phyloP scores from a whole-genome alignment of 92 coral and sea anemone species.

The Palythoa caribaeorum region DNA sequence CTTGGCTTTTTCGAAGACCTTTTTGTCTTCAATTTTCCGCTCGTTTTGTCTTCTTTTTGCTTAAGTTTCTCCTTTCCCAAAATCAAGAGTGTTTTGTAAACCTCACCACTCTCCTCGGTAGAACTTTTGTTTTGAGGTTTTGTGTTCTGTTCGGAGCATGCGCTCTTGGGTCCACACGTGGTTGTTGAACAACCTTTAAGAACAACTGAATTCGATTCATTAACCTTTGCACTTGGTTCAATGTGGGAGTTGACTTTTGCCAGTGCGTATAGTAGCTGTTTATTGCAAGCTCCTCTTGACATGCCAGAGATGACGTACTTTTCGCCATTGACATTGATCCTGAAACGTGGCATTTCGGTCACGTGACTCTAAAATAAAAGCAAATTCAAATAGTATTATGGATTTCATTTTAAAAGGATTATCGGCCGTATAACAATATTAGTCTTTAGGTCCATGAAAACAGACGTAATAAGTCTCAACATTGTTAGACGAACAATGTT shows the following conservation, averaged over 20 bases:
- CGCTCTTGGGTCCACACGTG: background rate
- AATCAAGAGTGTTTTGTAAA: constrained; percentile 13
- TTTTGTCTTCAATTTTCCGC: constrained; percentile 32
- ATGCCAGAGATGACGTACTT: constrained; percentile 83
- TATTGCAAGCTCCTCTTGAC: constrained; percentile 71
- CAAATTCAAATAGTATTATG: too few relatives aligned
- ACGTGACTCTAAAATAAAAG: background rate
- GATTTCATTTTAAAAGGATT: too few relatives aligned
- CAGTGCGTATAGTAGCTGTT: constrained; percentile 78
- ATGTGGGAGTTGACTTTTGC: constrained; percentile 71
- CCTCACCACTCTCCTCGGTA: background rate
- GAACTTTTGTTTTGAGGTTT: constrained; percentile 3
- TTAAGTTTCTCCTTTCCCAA: constrained; percentile 31
- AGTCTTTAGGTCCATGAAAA: too few relatives aligned
- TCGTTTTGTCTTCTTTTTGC: constrained; percentile 38
- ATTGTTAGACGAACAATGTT: too few relatives aligned
- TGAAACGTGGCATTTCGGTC: constrained; percentile 76
- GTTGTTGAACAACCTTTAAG: background rate
- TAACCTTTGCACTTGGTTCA: background rate
- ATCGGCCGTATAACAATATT: too few relatives aligned
- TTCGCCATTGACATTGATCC: constrained; percentile 79
- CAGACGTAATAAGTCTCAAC: too few relatives aligned
- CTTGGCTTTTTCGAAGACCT: constrained; percentile 27
- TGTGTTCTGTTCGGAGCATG: background rate
- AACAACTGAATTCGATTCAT: too few relatives aligned